These are phyloP conservation scores for Plectus sambesii DNA, from an alignment of 1,140 invertebrate genomes.

Conservation along the genomic window DNA sequence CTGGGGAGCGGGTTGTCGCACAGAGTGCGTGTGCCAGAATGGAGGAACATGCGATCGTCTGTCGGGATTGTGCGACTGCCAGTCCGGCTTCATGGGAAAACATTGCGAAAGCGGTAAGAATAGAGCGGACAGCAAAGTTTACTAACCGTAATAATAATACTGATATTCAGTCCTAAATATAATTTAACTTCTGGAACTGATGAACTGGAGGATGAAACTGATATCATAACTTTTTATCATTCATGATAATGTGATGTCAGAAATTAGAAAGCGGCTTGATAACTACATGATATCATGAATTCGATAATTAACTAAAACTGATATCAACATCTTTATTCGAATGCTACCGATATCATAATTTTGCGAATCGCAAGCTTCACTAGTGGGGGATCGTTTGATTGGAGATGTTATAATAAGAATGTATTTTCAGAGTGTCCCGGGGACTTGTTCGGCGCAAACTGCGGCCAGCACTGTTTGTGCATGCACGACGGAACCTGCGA, in stretches of 20 bases:
- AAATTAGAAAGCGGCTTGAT: too few relatives aligned
- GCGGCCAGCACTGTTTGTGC: constrained; percentile 39
- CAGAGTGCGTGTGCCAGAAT: constrained; percentile 32
- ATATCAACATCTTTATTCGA: background rate
- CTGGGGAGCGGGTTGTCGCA: constrained; percentile 32
- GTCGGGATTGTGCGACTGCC: constrained; percentile 49
- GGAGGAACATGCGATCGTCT: constrained; percentile 39
- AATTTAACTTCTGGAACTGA: too few relatives aligned
- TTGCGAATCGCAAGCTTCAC: constrained; percentile 1
- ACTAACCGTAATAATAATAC: too few relatives aligned
- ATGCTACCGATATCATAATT: too few relatives aligned
- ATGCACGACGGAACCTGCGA: constrained; percentile 37
- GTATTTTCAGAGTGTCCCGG: constrained; percentile 42
- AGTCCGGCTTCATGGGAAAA: constrained; percentile 47
- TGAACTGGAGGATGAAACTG: too few relatives aligned
- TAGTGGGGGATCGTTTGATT: too few relatives aligned
- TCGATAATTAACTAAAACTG: too few relatives aligned
- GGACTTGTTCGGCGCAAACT: constrained; percentile 47
- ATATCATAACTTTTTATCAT: too few relatives aligned
- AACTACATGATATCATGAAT: too few relatives aligned
- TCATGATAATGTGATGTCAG: too few relatives aligned
- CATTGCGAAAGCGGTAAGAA: constrained; percentile 44
- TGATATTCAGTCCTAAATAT: background rate
- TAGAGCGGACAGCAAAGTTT: constrained; percentile 10
- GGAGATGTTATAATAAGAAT: constrained; percentile 2